Conservation (phyloP, 2,113 vertebrate genomes). For the Gymnorhina tibicen region DNA sequence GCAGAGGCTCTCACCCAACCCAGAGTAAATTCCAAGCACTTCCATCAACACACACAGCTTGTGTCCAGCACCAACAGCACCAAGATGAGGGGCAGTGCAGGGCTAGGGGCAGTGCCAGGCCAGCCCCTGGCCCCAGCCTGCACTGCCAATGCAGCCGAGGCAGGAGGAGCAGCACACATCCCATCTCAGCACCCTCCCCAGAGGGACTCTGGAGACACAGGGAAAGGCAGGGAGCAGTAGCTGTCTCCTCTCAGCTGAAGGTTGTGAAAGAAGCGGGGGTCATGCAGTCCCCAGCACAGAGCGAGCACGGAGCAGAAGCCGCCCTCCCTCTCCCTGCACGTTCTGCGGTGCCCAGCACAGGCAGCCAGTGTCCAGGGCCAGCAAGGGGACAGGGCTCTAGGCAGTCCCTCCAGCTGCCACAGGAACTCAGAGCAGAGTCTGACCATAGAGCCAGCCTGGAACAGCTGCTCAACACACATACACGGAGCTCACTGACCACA, state of each 20-base stretch:
- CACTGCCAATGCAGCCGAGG: rapidly evolving
- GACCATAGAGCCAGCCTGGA: neutral
- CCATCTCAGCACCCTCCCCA: rapidly evolving
- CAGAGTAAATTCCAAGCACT: rapidly evolving
- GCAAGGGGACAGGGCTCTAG: neutral
- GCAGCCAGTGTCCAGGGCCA: rapidly evolving
- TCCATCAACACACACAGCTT: rapidly evolving
- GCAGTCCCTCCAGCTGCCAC: neutral
- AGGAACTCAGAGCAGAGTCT: neutral
- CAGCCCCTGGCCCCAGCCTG: neutral
- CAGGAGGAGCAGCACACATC: neutral
- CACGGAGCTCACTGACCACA: neutral
- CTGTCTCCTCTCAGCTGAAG: neutral
- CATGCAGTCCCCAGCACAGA: rapidly evolving
- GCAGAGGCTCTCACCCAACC: neutral
- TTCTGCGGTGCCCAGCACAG: rapidly evolving
- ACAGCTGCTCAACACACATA: rapidly evolving
- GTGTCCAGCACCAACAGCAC: neutral
- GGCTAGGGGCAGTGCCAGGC: neutral
- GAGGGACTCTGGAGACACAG: neutral
- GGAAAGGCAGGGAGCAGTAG: rapidly evolving
- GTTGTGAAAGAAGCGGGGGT: neutral
- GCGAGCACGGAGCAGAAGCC: rapidly evolving
- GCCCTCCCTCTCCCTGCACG: rapidly evolving
- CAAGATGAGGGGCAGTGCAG: rapidly evolving